Evolutionary conservation across 2,797 vertebrate species (phyloP).

Genomic region (Oryzias sinensis): DNA sequence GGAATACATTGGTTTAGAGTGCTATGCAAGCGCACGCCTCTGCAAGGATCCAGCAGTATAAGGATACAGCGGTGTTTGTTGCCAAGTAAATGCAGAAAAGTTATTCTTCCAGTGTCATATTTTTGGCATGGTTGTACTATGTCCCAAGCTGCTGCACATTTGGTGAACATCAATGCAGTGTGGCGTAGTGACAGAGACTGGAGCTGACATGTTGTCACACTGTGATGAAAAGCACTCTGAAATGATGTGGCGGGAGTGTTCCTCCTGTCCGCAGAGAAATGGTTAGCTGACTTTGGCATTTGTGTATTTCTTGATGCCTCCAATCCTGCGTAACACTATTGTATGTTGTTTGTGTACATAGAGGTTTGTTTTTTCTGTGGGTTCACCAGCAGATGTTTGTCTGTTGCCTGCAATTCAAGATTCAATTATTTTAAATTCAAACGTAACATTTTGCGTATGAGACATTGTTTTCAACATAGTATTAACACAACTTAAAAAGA

Average conservation of each 20-base stretch:
- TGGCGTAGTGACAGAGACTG: slow-evolving; percentile 74
- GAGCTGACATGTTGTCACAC: slow-evolving; percentile 80
- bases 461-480: no score
- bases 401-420: slow-evolving; percentile 29
- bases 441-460: slow-evolving; percentile 5
- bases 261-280: slow-evolving; percentile 75
- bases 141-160: slow-evolving; percentile 73
- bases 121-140: slow-evolving; percentile 70
- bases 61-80: slow-evolving; percentile 28
- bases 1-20: slow-evolving; percentile 13
- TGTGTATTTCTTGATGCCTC: slow-evolving; percentile 60
- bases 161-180: slow-evolving; percentile 79
- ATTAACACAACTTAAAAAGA: no score
- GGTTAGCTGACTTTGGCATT: slow-evolving; percentile 68
- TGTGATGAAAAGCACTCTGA: slow-evolving; percentile 83
- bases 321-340: slow-evolving; percentile 30
- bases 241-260: slow-evolving; percentile 81
- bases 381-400: slow-evolving; percentile 21
- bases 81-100: slow-evolving; percentile 61
- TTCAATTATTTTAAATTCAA: slow-evolving; percentile 18
- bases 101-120: slow-evolving; percentile 74
- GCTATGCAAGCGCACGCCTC: slow-evolving; percentile 5
- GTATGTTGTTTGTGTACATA: slow-evolving; percentile 4
- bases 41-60: slow-evolving; percentile 23
- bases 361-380: slow-evolving; percentile 34